phyloP scores from a whole-genome alignment of 2,113 vertebrate genomes.

The Callorhinus ursinus region DNA sequence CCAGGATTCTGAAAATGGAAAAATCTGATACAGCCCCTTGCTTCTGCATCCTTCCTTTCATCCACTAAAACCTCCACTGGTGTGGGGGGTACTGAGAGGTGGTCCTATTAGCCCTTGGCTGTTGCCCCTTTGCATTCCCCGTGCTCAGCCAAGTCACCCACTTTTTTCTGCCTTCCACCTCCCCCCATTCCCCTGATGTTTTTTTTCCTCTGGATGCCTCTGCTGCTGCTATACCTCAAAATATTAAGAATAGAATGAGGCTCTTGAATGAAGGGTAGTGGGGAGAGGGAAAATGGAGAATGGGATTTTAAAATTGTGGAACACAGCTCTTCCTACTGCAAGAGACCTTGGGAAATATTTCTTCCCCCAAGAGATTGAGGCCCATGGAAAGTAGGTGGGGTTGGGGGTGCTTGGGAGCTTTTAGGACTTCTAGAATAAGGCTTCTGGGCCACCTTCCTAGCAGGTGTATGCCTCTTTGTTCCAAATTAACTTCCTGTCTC shows the following conservation, averaged over 20 bases:
- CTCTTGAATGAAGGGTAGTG: neutral
- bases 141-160: neutral
- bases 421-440: neutral
- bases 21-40: constrained; percentile 46
- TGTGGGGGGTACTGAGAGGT: neutral
- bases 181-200: neutral
- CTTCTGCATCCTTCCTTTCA: neutral
- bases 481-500: neutral
- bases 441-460: neutral
- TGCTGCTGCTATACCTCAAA: neutral
- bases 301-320: neutral
- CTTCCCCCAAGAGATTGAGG: neutral
- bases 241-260: neutral
- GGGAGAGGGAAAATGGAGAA: neutral
- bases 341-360: neutral
- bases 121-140: neutral
- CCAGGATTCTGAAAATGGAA: constrained; percentile 68
- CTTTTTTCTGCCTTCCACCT: neutral
- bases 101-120: neutral
- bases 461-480: constrained; percentile 17
- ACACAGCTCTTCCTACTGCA: neutral
- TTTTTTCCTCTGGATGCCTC: neutral
- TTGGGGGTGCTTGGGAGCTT: neutral
- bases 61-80: neutral
- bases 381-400: neutral